Evolutionary conservation across 2,797 vertebrate genomes (phyloP).

Genomic region (Esox lucius): DNA sequence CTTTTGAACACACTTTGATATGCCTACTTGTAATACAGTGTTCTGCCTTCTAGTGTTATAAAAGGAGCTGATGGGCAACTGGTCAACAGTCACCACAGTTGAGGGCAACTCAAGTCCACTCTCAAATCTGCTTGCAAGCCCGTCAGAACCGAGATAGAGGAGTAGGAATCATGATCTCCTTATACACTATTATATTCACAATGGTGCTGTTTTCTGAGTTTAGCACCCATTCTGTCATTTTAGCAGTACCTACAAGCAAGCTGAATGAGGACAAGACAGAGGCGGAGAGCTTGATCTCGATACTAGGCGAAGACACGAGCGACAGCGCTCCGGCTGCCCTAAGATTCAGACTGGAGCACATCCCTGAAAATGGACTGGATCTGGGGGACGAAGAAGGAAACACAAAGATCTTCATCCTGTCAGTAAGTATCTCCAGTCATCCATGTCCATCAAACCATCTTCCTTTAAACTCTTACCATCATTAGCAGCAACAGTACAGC

Average conservation of each 20-base stretch:
- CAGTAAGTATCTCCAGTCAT: constrained; percentile 60
- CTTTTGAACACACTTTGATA: background rate
- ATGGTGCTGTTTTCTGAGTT: constrained; percentile 82
- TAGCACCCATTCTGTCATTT: constrained; percentile 65
- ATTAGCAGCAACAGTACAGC: background rate
- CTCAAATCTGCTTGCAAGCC: constrained; percentile 32
- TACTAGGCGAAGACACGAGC: constrained; percentile 61
- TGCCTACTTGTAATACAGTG: background rate
- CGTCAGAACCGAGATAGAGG: constrained; percentile 33
- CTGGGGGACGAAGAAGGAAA: constrained; percentile 68
- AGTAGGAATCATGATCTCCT: constrained; percentile 70
- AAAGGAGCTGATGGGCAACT: constrained; percentile 50
- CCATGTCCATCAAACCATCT: background rate
- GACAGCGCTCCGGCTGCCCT: constrained; percentile 47
- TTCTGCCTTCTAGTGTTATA: constrained; percentile 67
- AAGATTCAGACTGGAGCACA: constrained; percentile 63
- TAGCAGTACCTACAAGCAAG: constrained; percentile 72
- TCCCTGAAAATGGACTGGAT: constrained; percentile 64
- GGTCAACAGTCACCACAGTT: constrained; percentile 13
- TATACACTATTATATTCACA: constrained; percentile 71
- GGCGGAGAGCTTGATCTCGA: constrained; percentile 59
- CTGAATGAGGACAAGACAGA: constrained; percentile 68
- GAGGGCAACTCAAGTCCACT: background rate
- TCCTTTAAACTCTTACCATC: constrained; percentile 10
- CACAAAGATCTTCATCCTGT: constrained; percentile 64